Percentiles rank a stretch among this genome's conserved stretches.
phyloP scores from a whole-genome alignment of 2,888 invertebrate genomes.

The Polyommatus icarus region DNA sequence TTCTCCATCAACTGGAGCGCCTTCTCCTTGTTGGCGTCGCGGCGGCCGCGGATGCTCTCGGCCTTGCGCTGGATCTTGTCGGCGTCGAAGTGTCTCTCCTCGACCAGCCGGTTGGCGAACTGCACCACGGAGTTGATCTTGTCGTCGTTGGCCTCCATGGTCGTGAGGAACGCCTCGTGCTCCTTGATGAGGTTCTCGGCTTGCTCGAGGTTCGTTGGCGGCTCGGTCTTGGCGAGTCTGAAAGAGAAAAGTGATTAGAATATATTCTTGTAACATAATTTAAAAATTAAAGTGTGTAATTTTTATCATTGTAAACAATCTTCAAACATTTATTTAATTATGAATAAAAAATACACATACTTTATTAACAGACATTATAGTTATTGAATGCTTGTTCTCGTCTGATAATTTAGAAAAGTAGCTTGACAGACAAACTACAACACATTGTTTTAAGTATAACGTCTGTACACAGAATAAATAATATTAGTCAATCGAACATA shows the following conservation, averaged over 20 bases:
- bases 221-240: conserved; percentile 95
- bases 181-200: conserved; percentile 98
- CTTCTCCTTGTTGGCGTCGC: conserved; percentile 93
- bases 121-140: conserved; percentile 98
- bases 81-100: conserved; percentile 96
- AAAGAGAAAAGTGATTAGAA: background rate
- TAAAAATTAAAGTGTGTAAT: too few species aligned
- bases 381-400: too few species aligned
- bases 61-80: conserved; percentile 98
- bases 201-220: conserved; percentile 96
- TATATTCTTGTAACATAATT: too few species aligned
- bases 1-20: conserved; percentile 95
- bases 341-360: too few species aligned
- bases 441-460: too few species aligned
- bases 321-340: too few species aligned
- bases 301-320: too few species aligned
- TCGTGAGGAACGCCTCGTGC: conserved; percentile 99
- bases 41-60: conserved; percentile 94
- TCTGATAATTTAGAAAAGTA: too few species aligned
- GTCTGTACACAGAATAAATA: too few species aligned
- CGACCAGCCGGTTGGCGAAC: conserved; percentile 94
- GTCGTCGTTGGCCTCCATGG: conserved; percentile 99
- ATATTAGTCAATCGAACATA: too few species aligned
- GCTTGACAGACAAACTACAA: too few species aligned
- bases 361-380: too few species aligned